Percentiles rank a stretch among this genome's conserved stretches.
Evolutionary conservation across 1,140 invertebrate genomes (phyloP).

Genomic region (Drosophila subobscura): DNA sequence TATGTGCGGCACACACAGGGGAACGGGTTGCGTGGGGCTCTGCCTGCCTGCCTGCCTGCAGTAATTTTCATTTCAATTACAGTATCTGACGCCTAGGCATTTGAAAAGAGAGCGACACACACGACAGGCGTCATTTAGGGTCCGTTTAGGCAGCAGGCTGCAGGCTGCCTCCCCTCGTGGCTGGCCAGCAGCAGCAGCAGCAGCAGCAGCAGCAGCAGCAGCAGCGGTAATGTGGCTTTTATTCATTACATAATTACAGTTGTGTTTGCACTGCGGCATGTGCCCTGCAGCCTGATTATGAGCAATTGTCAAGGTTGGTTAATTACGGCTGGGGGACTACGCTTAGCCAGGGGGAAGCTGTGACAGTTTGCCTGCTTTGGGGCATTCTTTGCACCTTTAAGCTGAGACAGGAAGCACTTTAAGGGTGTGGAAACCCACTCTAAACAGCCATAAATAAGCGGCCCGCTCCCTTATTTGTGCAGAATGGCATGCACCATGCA

Average conservation of each 20-base stretch:
- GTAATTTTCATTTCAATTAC: conserved; percentile 76
- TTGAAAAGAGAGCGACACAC: conserved; percentile 32
- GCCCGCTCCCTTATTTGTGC: conserved; percentile 61
- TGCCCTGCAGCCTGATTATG: conserved; percentile 54
- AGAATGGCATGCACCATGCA: conserved; percentile 77
- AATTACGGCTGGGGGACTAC: conserved; percentile 11
- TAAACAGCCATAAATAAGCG: conserved; percentile 39
- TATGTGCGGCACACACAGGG: conserved; percentile 8
- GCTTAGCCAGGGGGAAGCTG: neutral
- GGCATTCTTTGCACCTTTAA: too few relatives aligned
- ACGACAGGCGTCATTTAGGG: conserved; percentile 19
- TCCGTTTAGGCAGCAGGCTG: neutral
- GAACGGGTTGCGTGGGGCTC: neutral
- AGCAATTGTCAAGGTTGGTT: conserved; percentile 63
- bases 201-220: conserved; percentile 24
- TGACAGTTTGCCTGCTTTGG: neutral
- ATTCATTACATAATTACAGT: conserved; percentile 79
- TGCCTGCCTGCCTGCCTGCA: conserved; percentile 28
- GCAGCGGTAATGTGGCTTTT: conserved; percentile 71
- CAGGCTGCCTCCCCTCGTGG: neutral
- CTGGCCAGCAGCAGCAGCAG: conserved; percentile 32
- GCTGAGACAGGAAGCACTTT: too few relatives aligned
- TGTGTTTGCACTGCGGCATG: conserved; percentile 70
- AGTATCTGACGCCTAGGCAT: conserved; percentile 55
- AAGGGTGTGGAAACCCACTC: neutral